Evolutionary conservation across 2,113 vertebrate genomes (phyloP), one percentile per base, ranked within the genome.

Genomic region (Rhynchomys soricoides): DNA sequence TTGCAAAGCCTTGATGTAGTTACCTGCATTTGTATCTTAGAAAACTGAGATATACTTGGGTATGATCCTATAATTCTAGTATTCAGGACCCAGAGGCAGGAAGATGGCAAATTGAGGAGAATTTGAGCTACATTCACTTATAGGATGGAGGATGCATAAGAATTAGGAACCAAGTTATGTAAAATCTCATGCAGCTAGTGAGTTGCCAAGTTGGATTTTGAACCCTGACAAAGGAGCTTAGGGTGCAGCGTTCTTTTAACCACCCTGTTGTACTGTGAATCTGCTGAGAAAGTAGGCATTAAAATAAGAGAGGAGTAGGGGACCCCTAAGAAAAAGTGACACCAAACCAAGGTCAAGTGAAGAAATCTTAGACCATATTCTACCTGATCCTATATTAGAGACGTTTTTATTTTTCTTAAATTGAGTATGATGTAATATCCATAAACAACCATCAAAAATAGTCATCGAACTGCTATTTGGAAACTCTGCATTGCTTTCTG

Each of bases 401-500:
- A 78, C 52, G 59, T 79, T 68, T 52, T 55, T 8, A 7, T 79
- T 66, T 66, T 78, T 78, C 19, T n/a, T 24, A 95, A 89, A 73
- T 26, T 92, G 26, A 95, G 6, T 90, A 89, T 82, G 9, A 50
- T 62, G n/a, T 37, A 8, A 43, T 87, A 91, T 59, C 37, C 37
- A 17, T 50, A 43, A 22, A 26, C 87, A 71, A 29, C 40, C n/a
- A 66, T 82, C 34, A 10, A 68, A 68, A 34, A 79, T 37, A 64
- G 64, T 43, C 29, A 62, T 68, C 8, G 31, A 34, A 34, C 29
- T 91, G 0, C 88, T 95, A 86, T 73, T 50, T 95, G 52, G 26
- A 94, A 94, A 77, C 31, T 93, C 1, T 96, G 6, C 57, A 4
- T 92, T 95, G 73, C 37, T 90, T 90, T 88, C 10, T 29, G 8